phyloP scores from a whole-genome alignment of 2,888 invertebrate genomes.

The Acanthacorydalis orientalis region DNA sequence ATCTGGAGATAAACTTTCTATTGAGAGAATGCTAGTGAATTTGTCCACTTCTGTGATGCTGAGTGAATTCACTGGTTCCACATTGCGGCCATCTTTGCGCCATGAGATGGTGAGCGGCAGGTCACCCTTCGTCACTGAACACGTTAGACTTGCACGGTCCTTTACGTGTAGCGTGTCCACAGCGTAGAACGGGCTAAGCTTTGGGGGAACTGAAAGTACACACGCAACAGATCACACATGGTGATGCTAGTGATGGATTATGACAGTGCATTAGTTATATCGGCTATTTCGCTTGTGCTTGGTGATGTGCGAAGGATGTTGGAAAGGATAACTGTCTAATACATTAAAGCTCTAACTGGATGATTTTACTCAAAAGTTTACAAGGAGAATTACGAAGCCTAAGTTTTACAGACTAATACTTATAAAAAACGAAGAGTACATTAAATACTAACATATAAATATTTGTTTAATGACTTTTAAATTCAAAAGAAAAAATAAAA shows the following conservation, averaged over 20 bases:
- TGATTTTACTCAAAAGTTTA: too few species aligned
- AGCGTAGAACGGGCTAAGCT: conserved; percentile 56
- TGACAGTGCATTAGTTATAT: background rate
- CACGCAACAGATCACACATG: conserved; percentile 14
- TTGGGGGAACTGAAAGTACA: conserved; percentile 50
- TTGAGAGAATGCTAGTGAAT: conserved; percentile 61
- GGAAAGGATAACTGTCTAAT: too few species aligned
- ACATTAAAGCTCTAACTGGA: too few species aligned
- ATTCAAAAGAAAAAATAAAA: too few species aligned
- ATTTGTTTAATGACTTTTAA: too few species aligned
- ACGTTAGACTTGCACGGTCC: conserved; percentile 55
- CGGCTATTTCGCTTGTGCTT: too few species aligned
- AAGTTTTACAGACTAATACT: too few species aligned
- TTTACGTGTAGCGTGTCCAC: conserved; percentile 53
- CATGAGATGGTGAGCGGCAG: conserved; percentile 57
- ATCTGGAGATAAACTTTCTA: conserved; percentile 55
- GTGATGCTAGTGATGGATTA: conserved; percentile 1
- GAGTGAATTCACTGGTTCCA: conserved; percentile 37
- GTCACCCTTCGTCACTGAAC: conserved; percentile 61
- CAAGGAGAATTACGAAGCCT: too few species aligned
- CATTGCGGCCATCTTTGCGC: conserved; percentile 54
- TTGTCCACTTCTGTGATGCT: conserved; percentile 57
- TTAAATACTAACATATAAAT: too few species aligned
- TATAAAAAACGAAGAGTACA: too few species aligned
- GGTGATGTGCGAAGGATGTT: too few species aligned